A percentile compares a stretch with the other conserved stretches of the same genome.
These are phyloP conservation scores for Microcebus murinus DNA, from an alignment of 2,113 vertebrate genomes.

Conservation along the genomic window DNA sequence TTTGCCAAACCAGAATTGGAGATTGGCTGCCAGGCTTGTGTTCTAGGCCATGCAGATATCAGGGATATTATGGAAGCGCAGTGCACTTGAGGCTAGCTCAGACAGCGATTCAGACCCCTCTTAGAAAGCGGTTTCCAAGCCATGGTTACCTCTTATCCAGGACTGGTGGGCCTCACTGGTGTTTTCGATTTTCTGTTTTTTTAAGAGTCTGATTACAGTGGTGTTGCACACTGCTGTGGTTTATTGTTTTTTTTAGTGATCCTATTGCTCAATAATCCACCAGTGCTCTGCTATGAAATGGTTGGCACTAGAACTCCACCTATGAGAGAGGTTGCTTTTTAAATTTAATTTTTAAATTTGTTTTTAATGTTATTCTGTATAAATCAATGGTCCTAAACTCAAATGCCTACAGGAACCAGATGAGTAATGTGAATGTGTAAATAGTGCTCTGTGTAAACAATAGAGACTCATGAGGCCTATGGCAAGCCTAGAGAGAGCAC, in stretches of 20 bases:
- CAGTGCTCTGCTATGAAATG: neutral
- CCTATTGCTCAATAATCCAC: neutral
- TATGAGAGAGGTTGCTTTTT: neutral
- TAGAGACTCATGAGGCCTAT: neutral
- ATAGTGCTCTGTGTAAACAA: neutral
- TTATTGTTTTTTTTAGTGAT: neutral
- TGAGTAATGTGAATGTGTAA: neutral
- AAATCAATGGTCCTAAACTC: neutral
- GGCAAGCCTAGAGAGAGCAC: neutral
- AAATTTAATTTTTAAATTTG: neutral
- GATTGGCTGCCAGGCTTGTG: neutral
- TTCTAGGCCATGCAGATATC: neutral
- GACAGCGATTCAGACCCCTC: neutral
- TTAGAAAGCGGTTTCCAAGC: neutral
- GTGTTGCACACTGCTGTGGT: neutral
- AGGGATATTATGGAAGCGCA: neutral
- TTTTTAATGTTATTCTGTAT: neutral
- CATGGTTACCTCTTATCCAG: neutral
- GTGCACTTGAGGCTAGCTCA: neutral
- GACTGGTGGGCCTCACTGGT: neutral
- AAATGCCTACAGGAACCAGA: neutral
- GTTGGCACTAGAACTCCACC: neutral
- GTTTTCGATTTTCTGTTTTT: neutral
- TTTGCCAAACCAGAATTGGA: neutral
- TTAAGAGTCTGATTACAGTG: neutral